phyloP scores from a whole-genome alignment of 2,888 invertebrate species.

The Trileptium ribeirensis region DNA sequence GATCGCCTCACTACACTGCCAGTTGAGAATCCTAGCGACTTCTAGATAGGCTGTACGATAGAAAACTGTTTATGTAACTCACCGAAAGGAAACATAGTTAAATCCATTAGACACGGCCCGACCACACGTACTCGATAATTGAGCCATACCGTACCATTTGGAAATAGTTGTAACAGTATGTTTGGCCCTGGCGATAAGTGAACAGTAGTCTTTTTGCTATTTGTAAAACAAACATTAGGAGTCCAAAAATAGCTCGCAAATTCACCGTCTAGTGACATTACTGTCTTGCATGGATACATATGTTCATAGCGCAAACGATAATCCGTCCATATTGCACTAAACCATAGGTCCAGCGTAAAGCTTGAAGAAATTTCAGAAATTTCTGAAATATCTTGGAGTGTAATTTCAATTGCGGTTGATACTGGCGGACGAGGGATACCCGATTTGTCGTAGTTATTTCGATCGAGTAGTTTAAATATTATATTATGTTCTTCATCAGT shows the following conservation, averaged over 20 bases:
- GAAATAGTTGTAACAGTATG: constrained; percentile 6
- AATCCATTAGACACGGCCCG: constrained; percentile 14
- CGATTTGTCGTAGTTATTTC: background rate
- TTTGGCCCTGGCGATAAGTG: constrained; percentile 17
- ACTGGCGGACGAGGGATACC: background rate
- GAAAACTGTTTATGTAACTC: too few species aligned
- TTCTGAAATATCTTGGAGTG: background rate
- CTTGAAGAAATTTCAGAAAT: background rate
- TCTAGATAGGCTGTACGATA: too few species aligned
- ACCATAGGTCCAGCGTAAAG: background rate
- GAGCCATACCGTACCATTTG: constrained; percentile 20
- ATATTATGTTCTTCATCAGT: background rate
- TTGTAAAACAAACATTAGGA: constrained; percentile 19
- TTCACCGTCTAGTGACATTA: background rate
- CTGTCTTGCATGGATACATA: constrained; percentile 3
- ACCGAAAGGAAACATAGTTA: constrained; percentile 10
- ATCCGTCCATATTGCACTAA: constrained; percentile 20
- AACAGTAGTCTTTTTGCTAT: constrained; percentile 15
- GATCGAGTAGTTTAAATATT: background rate
- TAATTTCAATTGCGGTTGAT: background rate
- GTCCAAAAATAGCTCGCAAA: constrained; percentile 14
- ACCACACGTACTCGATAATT: constrained; percentile 18
- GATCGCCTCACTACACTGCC: too few species aligned
- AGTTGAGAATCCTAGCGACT: too few species aligned
- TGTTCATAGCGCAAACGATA: constrained; percentile 11